These are phyloP conservation scores for Aporrectodea caliginosa DNA, from an alignment of 1,140 invertebrate genomes.

Conservation along the genomic window DNA sequence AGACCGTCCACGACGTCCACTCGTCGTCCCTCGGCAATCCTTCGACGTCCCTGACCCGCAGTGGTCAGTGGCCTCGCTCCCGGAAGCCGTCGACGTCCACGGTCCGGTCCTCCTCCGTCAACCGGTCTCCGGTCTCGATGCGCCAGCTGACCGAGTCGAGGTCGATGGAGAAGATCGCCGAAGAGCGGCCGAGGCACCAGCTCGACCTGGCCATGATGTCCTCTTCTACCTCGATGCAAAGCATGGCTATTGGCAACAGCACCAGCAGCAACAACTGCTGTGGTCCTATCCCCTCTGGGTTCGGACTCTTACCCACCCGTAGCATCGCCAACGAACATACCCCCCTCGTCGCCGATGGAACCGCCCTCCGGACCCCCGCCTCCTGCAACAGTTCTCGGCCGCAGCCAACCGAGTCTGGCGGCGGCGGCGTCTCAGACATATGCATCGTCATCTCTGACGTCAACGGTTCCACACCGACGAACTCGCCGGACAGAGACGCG, in stretches of 20 bases:
- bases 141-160: no score
- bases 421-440: background rate
- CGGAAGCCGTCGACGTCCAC: no score
- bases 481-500: background rate
- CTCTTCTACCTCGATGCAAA: background rate
- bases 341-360: background rate
- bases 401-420: background rate
- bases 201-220: background rate
- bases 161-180: background rate
- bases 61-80: no score
- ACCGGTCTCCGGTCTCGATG: no score
- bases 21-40: background rate
- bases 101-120: background rate
- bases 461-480: background rate
- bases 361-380: background rate
- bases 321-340: background rate
- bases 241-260: background rate
- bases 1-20: background rate
- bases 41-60: background rate
- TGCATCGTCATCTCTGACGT: background rate
- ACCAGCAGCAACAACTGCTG: background rate
- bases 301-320: background rate
- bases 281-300: background rate
- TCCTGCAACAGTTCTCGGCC: background rate
- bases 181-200: background rate